Evolutionary conservation across 1,140 invertebrate species (phyloP).

Genomic region (Babylonia areolata): DNA sequence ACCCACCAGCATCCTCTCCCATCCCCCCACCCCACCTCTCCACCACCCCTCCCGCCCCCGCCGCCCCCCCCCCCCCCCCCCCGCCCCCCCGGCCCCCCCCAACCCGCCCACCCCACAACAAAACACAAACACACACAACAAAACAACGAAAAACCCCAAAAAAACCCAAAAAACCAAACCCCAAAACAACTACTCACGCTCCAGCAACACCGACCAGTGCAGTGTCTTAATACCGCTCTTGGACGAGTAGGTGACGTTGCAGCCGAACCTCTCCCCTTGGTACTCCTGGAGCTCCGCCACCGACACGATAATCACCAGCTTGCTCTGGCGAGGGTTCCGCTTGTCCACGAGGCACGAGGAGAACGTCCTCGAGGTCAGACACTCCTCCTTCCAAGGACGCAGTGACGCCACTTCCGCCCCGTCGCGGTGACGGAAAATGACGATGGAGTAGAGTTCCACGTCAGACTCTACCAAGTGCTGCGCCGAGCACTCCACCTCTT

Average conservation of each 20-base stretch:
- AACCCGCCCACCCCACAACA: neutral
- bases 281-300: neutral
- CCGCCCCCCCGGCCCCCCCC: neutral
- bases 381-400: conserved; percentile 24
- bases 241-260: neutral
- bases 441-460: conserved; percentile 19
- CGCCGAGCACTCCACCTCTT: conserved; percentile 6
- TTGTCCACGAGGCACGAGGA: conserved; percentile 24
- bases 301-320: conserved; percentile 13
- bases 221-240: neutral
- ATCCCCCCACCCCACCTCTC: neutral
- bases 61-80: neutral
- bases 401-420: conserved; percentile 7
- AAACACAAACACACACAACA: neutral
- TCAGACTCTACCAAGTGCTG: neutral
- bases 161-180: too few species aligned
- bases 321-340: conserved; percentile 3
- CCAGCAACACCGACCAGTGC: neutral
- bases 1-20: neutral
- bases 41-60: neutral
- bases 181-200: conserved; percentile 24
- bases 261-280: neutral
- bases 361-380: conserved; percentile 21
- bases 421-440: neutral
- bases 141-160: too few species aligned